A percentile compares a stretch with the other conserved stretches of the same genome.
These are phyloP conservation scores for Oithona nana DNA, from an alignment of 2,888 invertebrate genomes.

Conservation along the genomic window DNA sequence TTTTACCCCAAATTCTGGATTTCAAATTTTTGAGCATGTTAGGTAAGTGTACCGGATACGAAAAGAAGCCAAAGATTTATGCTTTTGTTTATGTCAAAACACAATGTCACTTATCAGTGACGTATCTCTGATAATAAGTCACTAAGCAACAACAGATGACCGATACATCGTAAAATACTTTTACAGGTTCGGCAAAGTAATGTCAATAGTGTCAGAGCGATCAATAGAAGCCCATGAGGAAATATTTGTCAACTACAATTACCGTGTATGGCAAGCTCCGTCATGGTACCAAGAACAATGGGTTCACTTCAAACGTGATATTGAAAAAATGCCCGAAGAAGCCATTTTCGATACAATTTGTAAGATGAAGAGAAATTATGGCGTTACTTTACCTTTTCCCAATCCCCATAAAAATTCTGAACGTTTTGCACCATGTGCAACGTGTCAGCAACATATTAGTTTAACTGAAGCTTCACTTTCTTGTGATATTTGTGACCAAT, in stretches of 20 bases:
- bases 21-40: neutral
- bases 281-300: neutral
- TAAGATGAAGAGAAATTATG: neutral
- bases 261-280: neutral
- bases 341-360: neutral
- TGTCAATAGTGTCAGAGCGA: neutral
- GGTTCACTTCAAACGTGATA: neutral
- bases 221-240: neutral
- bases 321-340: neutral
- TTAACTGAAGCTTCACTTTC: neutral
- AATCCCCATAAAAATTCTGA: neutral
- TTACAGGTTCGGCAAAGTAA: neutral
- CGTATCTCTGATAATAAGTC: too few species aligned
- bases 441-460: neutral
- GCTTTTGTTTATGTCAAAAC: too few species aligned
- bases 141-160: too few species aligned
- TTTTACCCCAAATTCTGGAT: neutral
- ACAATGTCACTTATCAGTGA: too few species aligned
- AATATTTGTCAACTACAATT: constrained; percentile 2
- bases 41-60: neutral
- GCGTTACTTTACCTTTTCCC: neutral
- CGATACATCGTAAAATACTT: too few species aligned
- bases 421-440: neutral
- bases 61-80: too few species aligned
- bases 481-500: neutral